Evolutionary conservation across 2,113 vertebrate genomes (phyloP).

Genomic region (Gulo gulo): DNA sequence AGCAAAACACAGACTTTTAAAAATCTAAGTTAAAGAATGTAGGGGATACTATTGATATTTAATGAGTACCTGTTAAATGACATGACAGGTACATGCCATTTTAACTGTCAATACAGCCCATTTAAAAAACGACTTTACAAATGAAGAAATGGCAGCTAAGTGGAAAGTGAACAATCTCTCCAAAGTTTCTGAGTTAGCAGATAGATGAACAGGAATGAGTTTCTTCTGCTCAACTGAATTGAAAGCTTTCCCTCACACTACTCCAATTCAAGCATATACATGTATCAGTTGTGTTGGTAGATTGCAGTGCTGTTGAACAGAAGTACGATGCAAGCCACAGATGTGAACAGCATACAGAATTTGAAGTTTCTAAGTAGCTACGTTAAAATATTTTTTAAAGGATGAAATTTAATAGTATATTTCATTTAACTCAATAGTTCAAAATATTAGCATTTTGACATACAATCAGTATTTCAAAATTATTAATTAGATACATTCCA

Average conservation of each 20-base stretch:
- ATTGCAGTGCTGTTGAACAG: neutral
- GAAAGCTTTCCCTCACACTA: neutral
- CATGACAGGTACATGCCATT: neutral
- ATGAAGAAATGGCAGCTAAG: neutral
- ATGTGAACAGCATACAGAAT: neutral
- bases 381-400: neutral
- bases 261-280: neutral
- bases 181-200: neutral
- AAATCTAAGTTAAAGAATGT: neutral
- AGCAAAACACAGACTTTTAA: neutral
- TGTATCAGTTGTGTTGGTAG: neutral
- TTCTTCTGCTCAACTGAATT: neutral
- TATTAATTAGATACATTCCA: neutral
- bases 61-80: neutral
- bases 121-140: neutral
- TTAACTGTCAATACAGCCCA: neutral
- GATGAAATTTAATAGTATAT: neutral
- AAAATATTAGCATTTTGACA: neutral
- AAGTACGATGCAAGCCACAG: neutral
- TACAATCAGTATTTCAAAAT: neutral
- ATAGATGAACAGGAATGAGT: neutral
- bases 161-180: neutral
- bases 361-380: neutral
- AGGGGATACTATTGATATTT: neutral
- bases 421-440: slow-evolving; percentile 11